Evolutionary conservation across 2,113 vertebrate genomes (phyloP), one percentile per base, ranked within the genome.

Genomic region (Crotophaga sulcirostris): DNA sequence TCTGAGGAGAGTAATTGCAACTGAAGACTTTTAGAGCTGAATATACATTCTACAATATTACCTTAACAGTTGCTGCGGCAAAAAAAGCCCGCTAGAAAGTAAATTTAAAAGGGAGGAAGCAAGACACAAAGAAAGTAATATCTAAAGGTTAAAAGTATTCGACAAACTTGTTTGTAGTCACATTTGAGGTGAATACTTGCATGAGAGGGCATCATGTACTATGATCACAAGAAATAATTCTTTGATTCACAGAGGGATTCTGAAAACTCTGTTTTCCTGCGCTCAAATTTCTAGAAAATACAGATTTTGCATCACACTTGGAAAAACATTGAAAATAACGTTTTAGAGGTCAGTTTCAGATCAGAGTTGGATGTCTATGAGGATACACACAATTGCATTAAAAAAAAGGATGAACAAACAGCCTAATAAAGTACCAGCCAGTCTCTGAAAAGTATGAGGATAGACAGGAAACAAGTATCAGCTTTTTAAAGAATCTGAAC

Each of bases 301-400:
- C 3, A 84, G 15, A 9, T 11, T 80, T 89, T 76, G 17, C 25
- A 68, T 23, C 16, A n/a, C 0, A 1, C 18, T 47, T 44, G 28
- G 28, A 60, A 19, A 69, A 84, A 62, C 29, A 24, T 85, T 34
- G 38, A 58, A 58, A 75, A 64, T 28, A 81, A 28, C n/a, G 31
- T 42, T 77, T 70, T 36, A 21, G 26, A 49, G 20, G 26, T 63
- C 13, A 68, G 68, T 51, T 80, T 79, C 33, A 67, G 85, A 55
- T 66, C 67, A 51, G 54, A 62, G 36, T 17, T 11, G 34, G 13
- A 14, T 51, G 13, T 44, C 33, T 38, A 13, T 24, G 33, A 87
- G 42, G 13, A 75, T 29, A 49, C 26, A 44, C 16, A n/a, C 6
- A 66, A 10, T 6, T 1, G 0, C 0, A 0, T 54, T 60, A 26